phyloP scores from a whole-genome alignment of 2,797 vertebrate species.

The Enteromius argenteus region DNA sequence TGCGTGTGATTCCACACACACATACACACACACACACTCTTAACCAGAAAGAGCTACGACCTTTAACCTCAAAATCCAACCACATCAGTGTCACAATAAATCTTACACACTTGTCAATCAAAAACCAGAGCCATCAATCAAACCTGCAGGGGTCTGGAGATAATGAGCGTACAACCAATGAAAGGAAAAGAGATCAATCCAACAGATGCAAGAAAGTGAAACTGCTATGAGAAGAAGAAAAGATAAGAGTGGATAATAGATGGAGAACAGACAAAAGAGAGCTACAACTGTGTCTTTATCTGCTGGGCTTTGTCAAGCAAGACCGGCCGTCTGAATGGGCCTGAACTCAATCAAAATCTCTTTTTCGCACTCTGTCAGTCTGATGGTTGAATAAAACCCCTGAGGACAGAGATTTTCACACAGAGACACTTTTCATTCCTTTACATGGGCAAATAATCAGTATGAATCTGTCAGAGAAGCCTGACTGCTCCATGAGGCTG shows the following conservation, averaged over 20 bases:
- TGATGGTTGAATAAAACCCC: conserved; percentile 38
- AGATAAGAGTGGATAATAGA: conserved; percentile 42
- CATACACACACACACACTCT: too few species aligned
- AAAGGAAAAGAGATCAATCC: conserved; percentile 23
- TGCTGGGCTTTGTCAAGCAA: conserved; percentile 30
- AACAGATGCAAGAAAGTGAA: conserved; percentile 23
- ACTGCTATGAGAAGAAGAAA: conserved; percentile 22
- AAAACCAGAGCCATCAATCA: conserved; percentile 25
- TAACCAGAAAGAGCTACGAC: not conserved
- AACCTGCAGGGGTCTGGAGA: conserved; percentile 27
- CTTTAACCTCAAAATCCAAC: conserved; percentile 16
- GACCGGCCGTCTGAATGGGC: conserved; percentile 23
- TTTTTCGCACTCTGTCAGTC: conserved; percentile 33
- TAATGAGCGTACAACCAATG: conserved; percentile 5
- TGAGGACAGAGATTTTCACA: conserved; percentile 34
- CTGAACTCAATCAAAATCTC: conserved; percentile 46
- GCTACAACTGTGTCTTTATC: conserved; percentile 49
- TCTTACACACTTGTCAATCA: conserved; percentile 28
- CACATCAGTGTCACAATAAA: not conserved
- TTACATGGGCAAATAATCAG: conserved; percentile 22
- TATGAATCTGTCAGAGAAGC: conserved; percentile 18
- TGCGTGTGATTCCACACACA: not conserved
- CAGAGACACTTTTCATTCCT: conserved; percentile 36
- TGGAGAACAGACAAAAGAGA: conserved; percentile 30
- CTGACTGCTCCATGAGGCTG: not conserved